Evolutionary conservation across 2,888 invertebrate species (phyloP).

Genomic region (Ctena decussata): DNA sequence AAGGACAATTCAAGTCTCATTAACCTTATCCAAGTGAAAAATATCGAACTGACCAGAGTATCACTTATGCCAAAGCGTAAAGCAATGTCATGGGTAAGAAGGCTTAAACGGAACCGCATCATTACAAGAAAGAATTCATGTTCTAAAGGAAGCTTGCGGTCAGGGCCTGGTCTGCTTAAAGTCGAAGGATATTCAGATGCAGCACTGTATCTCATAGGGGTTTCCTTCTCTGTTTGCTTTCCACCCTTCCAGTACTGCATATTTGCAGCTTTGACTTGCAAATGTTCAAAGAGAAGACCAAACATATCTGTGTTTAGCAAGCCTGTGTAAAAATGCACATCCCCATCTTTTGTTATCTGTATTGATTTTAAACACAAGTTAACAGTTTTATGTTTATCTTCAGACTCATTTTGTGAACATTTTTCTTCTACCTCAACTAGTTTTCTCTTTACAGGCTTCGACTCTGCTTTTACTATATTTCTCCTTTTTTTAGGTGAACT

Average conservation of each 20-base stretch:
- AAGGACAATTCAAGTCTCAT: background rate
- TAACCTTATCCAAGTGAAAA: background rate
- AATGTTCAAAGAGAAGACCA: background rate
- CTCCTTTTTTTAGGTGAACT: background rate
- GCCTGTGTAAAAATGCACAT: slow-evolving; percentile 13
- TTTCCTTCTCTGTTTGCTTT: background rate
- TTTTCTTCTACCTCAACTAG: no score
- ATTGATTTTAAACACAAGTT: no score
- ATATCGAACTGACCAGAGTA: slow-evolving; percentile 20
- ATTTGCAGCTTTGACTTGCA: background rate
- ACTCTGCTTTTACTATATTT: background rate
- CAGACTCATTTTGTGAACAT: no score
- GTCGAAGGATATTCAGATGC: no score
- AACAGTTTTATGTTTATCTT: no score
- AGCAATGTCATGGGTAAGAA: background rate
- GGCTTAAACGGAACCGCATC: background rate
- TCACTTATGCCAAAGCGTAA: slow-evolving; percentile 28
- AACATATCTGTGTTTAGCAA: background rate
- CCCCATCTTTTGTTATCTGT: background rate
- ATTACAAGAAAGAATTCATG: slow-evolving; percentile 3
- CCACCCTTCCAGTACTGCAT: slow-evolving; percentile 1
- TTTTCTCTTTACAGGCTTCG: background rate
- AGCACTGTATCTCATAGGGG: background rate
- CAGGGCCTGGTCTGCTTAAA: background rate
- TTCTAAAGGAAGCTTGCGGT: background rate